A percentile compares a stretch with the other conserved stretches of the same genome.
Evolutionary conservation across 2,797 vertebrate species (phyloP).

Genomic region (Falco naumanni): DNA sequence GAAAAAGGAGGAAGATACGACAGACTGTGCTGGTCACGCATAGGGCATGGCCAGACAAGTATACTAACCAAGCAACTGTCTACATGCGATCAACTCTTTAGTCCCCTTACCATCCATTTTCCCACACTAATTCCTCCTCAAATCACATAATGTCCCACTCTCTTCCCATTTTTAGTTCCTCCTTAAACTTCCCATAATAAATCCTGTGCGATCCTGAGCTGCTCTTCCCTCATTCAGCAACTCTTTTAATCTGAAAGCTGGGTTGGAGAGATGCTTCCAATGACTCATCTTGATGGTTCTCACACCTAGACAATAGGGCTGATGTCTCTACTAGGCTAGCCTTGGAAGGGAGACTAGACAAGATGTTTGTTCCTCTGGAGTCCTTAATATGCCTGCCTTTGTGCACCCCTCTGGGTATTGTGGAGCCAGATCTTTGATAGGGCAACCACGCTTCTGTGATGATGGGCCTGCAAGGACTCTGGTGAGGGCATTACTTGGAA

Average conservation of each 20-base stretch:
- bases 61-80: neutral
- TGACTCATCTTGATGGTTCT: neutral
- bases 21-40: neutral
- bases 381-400: neutral
- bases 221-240: neutral
- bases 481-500: neutral
- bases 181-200: neutral
- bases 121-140: neutral
- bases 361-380: neutral
- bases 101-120: neutral
- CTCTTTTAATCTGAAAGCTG: neutral
- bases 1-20: neutral
- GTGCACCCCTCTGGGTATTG: neutral
- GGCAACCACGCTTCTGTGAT: neutral
- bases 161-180: neutral
- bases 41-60: neutral
- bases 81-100: neutral
- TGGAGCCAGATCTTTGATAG: neutral
- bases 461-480: neutral
- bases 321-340: too few species aligned
- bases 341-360: neutral
- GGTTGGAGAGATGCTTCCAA: neutral
- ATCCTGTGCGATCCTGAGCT: neutral
- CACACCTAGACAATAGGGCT: neutral
- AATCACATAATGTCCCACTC: neutral